Percentiles rank a stretch among this genome's conserved stretches.
phyloP scores from a whole-genome alignment of 2,888 invertebrate species.

The Monopis laevigella region DNA sequence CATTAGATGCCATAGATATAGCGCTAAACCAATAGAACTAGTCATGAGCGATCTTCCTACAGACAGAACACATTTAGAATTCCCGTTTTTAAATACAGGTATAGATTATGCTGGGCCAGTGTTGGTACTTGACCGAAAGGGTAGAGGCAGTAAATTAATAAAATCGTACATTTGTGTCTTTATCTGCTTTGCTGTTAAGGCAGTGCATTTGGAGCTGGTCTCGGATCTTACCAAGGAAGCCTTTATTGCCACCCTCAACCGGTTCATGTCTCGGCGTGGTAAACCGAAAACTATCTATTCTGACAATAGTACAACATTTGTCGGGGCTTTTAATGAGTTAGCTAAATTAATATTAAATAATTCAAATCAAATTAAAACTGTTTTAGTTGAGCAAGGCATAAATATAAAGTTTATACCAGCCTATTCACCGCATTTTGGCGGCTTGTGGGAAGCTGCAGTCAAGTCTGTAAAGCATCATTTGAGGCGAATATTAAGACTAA shows the following conservation, averaged over 20 bases:
- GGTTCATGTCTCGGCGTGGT: slow-evolving; percentile 16
- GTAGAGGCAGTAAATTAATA: slow-evolving; percentile 13
- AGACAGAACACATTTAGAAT: slow-evolving; percentile 6
- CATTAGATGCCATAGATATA: not conserved
- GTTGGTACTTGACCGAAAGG: slow-evolving; percentile 9
- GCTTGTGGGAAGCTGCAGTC: slow-evolving; percentile 15
- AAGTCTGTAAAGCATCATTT: slow-evolving; percentile 11
- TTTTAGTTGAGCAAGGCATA: slow-evolving; percentile 1
- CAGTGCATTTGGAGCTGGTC: slow-evolving; percentile 16
- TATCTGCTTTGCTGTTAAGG: slow-evolving; percentile 12
- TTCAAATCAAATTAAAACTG: not conserved
- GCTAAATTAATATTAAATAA: slow-evolving; percentile 6
- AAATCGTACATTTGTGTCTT: slow-evolving; percentile 14
- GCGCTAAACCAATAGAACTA: slow-evolving; percentile 2
- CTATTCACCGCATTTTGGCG: slow-evolving; percentile 14
- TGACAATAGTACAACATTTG: slow-evolving; percentile 20
- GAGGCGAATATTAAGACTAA: no score
- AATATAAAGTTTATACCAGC: slow-evolving; percentile 13
- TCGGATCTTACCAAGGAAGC: slow-evolving; percentile 12
- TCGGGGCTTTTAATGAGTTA: slow-evolving; percentile 16
- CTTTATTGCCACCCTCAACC: slow-evolving; percentile 13
- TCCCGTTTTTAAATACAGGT: slow-evolving; percentile 11
- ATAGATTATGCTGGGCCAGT: slow-evolving; percentile 15
- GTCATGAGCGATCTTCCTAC: slow-evolving; percentile 13
- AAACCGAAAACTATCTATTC: slow-evolving; percentile 15